phyloP scores from a whole-genome alignment of 1,140 invertebrate species.

The Diabrotica virgifera region DNA sequence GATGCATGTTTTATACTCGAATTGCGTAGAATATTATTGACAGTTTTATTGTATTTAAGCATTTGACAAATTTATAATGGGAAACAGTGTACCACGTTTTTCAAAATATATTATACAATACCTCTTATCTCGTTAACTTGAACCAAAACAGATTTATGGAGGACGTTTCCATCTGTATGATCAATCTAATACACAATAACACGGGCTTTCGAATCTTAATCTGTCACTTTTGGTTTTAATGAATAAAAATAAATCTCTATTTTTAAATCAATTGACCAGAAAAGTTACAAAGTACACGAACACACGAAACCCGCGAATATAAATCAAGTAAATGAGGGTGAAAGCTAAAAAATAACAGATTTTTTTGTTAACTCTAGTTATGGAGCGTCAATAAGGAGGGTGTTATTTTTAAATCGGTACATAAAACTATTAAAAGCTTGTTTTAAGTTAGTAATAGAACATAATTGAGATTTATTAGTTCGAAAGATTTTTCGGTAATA shows the following conservation, averaged over 20 bases:
- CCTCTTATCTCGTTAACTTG: too few species aligned
- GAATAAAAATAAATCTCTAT: not conserved
- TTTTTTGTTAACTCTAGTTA: not conserved
- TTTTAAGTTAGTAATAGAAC: too few species aligned
- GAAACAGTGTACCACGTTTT: too few species aligned
- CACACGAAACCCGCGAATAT: not conserved
- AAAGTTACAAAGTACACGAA: not conserved
- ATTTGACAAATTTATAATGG: too few species aligned
- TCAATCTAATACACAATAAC: not conserved
- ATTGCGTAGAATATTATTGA: too few species aligned
- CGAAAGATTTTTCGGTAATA: too few species aligned
- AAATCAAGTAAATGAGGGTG: conserved; percentile 1
- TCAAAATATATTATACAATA: too few species aligned
- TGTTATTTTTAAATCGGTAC: not conserved
- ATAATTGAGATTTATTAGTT: too few species aligned
- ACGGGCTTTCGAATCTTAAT: not conserved
- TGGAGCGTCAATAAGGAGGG: not conserved
- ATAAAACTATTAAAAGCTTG: not conserved
- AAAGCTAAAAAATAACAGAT: not conserved
- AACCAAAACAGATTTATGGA: too few species aligned
- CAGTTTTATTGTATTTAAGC: too few species aligned
- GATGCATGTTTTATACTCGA: too few species aligned
- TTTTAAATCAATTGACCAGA: not conserved
- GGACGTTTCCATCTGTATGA: too few species aligned
- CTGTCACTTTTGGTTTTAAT: not conserved